Evolutionary conservation across 2,888 invertebrate genomes (phyloP), one percentile per base, ranked within the genome.

Genomic region (Caenorhabditis wallacei): DNA sequence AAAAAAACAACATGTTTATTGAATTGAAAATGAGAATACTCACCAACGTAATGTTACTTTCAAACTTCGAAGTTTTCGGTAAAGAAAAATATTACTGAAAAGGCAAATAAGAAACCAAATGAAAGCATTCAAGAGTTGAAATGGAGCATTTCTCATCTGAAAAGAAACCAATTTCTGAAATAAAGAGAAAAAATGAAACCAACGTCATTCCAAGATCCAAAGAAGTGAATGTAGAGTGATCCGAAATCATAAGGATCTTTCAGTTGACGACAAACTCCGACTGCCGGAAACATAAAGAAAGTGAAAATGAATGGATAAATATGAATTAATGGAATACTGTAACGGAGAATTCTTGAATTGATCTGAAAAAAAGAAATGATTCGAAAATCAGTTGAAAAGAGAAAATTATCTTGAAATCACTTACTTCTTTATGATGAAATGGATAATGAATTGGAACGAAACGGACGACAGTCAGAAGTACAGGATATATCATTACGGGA

Each of bases 61-160:
- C 18, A 74, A 30, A 20, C 26, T 51, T 51, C 35, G 68, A 22
- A 68, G 59, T 68, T 76, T 76, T 59, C 57, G 54, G n/a, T 56
- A 54, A 18, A 74, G 64, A 18, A 64, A 40, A 22, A 46, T 22
- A 56, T 64, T 74, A 37, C 43, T 30, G 30, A 64, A 3, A 4
- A 74, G 46, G 20, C 59, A 72, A 8, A 72, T 35, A 5, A 61
- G 24, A 16, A 72, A n/a, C 72, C 72, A 72, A 53, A 72, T 53
- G 10, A 72, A 5, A 18, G 61, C 61, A 22, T 59, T 72, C 2
- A 53, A 7, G 10, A 72, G 37, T 40, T 63, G 51, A 26, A 72
- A 72, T 2, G 61, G 61, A 4, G 72, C 72, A 40, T 72, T 72
- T 40, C 8, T 51, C 40, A 72, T 54, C 72, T 72, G 54, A 18